Evolutionary conservation across 2,797 vertebrate genomes (phyloP).

Genomic region (Sternotherus odoratus): DNA sequence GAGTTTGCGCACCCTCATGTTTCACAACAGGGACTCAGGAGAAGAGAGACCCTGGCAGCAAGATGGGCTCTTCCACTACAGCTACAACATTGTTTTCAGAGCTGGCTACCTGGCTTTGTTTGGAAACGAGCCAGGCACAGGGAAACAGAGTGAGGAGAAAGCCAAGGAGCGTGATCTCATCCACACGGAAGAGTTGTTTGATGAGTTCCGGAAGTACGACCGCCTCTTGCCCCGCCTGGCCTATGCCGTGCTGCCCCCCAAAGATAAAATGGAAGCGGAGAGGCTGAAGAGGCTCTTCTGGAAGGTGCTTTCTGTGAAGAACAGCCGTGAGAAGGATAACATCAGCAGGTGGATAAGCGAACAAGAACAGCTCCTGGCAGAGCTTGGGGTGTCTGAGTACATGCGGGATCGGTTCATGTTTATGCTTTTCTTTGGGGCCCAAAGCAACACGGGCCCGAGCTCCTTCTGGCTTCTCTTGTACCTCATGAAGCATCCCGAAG

Average conservation of each 20-base stretch:
- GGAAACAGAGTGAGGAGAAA: constrained; percentile 58
- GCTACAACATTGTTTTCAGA: constrained; percentile 89
- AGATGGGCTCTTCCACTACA: constrained; percentile 86
- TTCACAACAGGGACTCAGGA: constrained; percentile 66
- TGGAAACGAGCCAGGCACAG: constrained; percentile 77
- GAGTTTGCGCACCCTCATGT: constrained; percentile 85
- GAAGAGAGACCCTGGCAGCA: constrained; percentile 82
- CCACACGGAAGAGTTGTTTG: constrained; percentile 84
- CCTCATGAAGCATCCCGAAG: constrained; percentile 90
- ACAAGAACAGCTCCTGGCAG: constrained; percentile 76
- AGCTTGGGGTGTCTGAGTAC: constrained; percentile 70
- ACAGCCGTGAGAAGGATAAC: constrained; percentile 81
- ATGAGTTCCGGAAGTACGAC: constrained; percentile 90
- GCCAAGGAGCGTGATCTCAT: constrained; percentile 80
- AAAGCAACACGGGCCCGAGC: constrained; percentile 91
- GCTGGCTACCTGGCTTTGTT: constrained; percentile 90
- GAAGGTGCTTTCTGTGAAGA: constrained; percentile 80
- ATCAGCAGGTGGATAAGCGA: constrained; percentile 88
- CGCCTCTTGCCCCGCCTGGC: constrained; percentile 88
- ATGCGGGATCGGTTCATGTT: constrained; percentile 90
- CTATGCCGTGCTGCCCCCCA: constrained; percentile 82
- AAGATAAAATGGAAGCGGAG: constrained; percentile 81
- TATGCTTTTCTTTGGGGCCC: constrained; percentile 93
- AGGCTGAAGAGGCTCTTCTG: constrained; percentile 85
- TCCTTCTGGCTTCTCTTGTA: constrained; percentile 92